phyloP scores from a whole-genome alignment of 2,888 invertebrate species.

The Spodoptera littoralis region DNA sequence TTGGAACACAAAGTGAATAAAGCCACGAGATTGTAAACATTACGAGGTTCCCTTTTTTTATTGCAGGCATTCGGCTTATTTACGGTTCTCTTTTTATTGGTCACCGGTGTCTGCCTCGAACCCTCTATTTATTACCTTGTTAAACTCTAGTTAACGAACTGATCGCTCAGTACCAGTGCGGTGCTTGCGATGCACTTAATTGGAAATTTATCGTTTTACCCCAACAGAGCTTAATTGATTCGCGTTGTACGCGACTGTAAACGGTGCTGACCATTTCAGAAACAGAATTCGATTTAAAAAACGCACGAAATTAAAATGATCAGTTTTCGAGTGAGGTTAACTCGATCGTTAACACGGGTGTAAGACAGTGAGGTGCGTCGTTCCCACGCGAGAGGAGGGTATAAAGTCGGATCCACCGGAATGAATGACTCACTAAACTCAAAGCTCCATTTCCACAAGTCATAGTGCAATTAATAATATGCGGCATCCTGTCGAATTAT shows the following conservation, averaged over 20 bases:
- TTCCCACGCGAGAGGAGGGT: slow-evolving; percentile 82
- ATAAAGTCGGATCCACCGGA: slow-evolving; percentile 76
- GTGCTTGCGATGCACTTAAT: slow-evolving; percentile 78
- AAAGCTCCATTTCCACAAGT: slow-evolving; percentile 88
- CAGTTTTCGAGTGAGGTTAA: slow-evolving; percentile 63
- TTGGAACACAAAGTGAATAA: slow-evolving; percentile 89
- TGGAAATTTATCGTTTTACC: slow-evolving; percentile 83
- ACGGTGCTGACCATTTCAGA: slow-evolving; percentile 62
- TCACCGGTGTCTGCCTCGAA: slow-evolving; percentile 77
- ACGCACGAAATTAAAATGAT: slow-evolving; percentile 58
- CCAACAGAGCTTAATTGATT: slow-evolving; percentile 80
- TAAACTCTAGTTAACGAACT: slow-evolving; percentile 87
- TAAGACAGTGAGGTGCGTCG: slow-evolving; percentile 76
- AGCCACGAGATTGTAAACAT: slow-evolving; percentile 89
- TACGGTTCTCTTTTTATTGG: slow-evolving; percentile 86
- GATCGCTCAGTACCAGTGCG: slow-evolving; percentile 75
- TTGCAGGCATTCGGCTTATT: slow-evolving; percentile 83
- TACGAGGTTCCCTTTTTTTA: slow-evolving; percentile 87
- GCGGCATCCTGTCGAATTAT: slow-evolving; percentile 89
- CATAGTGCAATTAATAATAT: slow-evolving; percentile 89
- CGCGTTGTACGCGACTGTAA: slow-evolving; percentile 73
- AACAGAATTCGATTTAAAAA: slow-evolving; percentile 66
- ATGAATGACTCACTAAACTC: slow-evolving; percentile 88
- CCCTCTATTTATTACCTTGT: slow-evolving; percentile 87
- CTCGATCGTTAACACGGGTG: slow-evolving; percentile 73